Base-by-base conservation (phyloP, 2,113 vertebrate genomes). In the Albula goreensis region DNA sequence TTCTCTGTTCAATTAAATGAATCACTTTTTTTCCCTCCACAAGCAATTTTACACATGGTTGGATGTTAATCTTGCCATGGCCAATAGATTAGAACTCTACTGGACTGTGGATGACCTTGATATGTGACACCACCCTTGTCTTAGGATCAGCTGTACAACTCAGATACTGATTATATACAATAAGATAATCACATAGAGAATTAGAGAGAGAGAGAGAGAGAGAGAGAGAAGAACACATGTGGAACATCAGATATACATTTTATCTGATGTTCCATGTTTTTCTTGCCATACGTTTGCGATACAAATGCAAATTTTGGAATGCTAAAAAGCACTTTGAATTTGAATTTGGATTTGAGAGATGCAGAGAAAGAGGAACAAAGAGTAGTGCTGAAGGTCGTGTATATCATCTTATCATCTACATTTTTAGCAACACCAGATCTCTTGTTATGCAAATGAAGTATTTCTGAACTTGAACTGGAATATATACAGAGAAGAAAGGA, bases 41-140 rank as follows among this genome's bases (percentile, higher is more conserved):
- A 51, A 84, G 50, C 83, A 77, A 84, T 78, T 84, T 74, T 78
- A 31, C 50, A 70, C 50, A 84, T 53, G 66, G 66, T 74, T 74
- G 66, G 60, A 52, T 63, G 22, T 13, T 6, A 4, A n/a, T 70
- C 19, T 70, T 22, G 22, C 66, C 66, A 41, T 31, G 48, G 66
- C 6, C 66, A 50, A 84, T 49, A 77, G 66, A 15, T 12, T 74
- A 77, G 66, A 4, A 77, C 5, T 77, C 48, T 22, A 52, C 25
- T 77, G 9, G 17, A 5, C 19, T 53, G 50, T 50, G 50, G 53
- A 22, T 52, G 1, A 41, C 66, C 48, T 52, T 53, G 50, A 84
- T 25, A 70, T 48, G 48, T 13, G 60, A 83, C 60, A 9, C 7
- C 31, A 51, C n/a, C 49, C 25, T 53, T 12, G 10, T 5, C 25